Conservation (phyloP, 1,140 invertebrate species). For the Drosophila ogumai region DNA sequence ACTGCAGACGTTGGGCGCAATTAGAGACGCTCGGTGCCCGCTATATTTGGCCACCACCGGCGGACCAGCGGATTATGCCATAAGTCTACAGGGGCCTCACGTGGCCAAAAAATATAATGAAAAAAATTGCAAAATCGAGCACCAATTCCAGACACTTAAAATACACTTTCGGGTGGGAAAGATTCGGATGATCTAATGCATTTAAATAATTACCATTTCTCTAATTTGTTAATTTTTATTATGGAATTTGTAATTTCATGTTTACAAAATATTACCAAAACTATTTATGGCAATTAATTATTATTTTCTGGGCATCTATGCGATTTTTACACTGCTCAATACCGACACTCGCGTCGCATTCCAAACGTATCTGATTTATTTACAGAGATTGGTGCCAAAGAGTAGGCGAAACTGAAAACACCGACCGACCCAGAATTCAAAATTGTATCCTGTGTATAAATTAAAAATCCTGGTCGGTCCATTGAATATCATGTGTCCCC, state of each 20-base stretch:
- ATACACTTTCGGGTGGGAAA: not conserved
- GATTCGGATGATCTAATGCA: not conserved
- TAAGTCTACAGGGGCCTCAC: conserved; percentile 3
- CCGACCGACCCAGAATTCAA: conserved; percentile 15
- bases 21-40: conserved; percentile 57
- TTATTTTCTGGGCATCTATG: not conserved
- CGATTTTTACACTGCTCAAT: not conserved
- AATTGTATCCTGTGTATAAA: not conserved
- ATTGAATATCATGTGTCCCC: conserved; percentile 11
- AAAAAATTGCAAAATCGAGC: not conserved
- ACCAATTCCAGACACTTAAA: conserved; percentile 4
- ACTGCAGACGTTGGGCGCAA: conserved; percentile 61
- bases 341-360: not conserved
- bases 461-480: conserved; percentile 19
- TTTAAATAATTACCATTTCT: not conserved
- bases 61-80: conserved; percentile 30
- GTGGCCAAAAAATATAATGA: not conserved
- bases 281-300: not conserved
- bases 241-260: not conserved
- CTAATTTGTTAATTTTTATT: not conserved
- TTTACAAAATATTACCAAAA: conserved; percentile 6
- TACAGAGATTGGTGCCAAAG: not conserved
- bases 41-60: conserved; percentile 46
- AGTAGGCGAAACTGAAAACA: not conserved
- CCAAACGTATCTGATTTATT: not conserved